Evolutionary conservation across 2,797 vertebrate genomes (phyloP).

Genomic region (Discoglossus pictus): DNA sequence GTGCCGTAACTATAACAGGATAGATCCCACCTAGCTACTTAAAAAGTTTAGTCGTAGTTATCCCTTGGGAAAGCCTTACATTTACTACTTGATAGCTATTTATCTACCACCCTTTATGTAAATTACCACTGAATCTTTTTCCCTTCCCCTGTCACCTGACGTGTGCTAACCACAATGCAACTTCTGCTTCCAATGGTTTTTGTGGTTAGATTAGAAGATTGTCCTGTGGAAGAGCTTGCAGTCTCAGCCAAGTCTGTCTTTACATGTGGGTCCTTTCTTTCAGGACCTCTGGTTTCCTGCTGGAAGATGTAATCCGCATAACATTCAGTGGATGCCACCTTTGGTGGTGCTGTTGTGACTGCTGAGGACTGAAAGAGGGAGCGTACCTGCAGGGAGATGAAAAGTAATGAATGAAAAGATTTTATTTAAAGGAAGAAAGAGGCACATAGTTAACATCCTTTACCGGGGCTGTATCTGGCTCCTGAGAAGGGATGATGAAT

Average conservation of each 20-base stretch:
- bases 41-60: no score
- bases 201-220: constrained; percentile 32
- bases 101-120: no score
- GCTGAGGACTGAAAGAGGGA: constrained; percentile 54
- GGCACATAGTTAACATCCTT: not conserved
- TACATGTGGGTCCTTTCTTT: not conserved
- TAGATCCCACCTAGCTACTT: no score
- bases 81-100: no score
- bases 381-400: constrained; percentile 51
- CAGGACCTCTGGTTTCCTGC: not conserved
- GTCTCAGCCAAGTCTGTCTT: not conserved
- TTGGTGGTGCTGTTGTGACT: rapidly evolving
- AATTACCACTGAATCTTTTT: no score
- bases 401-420: no score
- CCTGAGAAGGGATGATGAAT: constrained; percentile 24
- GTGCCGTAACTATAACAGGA: no score
- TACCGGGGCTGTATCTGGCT: not conserved
- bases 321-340: not conserved
- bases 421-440: no score
- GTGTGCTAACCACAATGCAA: constrained; percentile 84
- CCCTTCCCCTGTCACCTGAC: constrained; percentile 80
- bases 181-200: constrained; percentile 75
- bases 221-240: constrained; percentile 7
- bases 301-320: constrained; percentile 49
- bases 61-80: no score